These are phyloP conservation scores for Drosophila orena DNA, from an alignment of 1,140 invertebrate genomes.

Conservation along the genomic window DNA sequence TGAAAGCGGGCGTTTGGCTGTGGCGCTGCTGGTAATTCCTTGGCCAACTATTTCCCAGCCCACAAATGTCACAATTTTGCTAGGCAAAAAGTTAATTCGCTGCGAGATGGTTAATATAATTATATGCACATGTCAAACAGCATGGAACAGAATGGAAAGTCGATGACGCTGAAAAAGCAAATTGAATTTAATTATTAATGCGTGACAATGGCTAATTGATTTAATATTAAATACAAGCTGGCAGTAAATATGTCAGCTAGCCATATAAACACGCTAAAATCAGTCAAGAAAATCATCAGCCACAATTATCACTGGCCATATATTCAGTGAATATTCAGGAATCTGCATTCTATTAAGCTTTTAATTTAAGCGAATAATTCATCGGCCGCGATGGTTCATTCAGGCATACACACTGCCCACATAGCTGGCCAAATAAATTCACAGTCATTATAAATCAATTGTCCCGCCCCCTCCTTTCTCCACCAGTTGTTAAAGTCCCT, in stretches of 20 bases:
- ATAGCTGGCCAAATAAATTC: slow-evolving; percentile 31
- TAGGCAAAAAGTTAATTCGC: slow-evolving; percentile 11
- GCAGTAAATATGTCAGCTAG: slow-evolving; percentile 23
- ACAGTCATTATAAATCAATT: slow-evolving; percentile 64
- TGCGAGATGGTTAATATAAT: slow-evolving; percentile 15
- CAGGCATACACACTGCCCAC: slow-evolving; percentile 7
- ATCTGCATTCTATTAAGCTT: slow-evolving; percentile 16
- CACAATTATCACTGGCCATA: slow-evolving; percentile 17
- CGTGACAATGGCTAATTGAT: slow-evolving; percentile 45
- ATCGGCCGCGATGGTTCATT: slow-evolving; percentile 3
- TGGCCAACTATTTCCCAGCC: slow-evolving; percentile 24
- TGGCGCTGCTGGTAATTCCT: slow-evolving; percentile 43
- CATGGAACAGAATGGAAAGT: slow-evolving; percentile 10
- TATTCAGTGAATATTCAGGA: slow-evolving; percentile 30
- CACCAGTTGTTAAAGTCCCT: slow-evolving; percentile 15
- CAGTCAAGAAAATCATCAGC: slow-evolving; percentile 6
- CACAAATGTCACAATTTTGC: slow-evolving; percentile 14
- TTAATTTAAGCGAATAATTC: slow-evolving; percentile 28
- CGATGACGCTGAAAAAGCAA: slow-evolving; percentile 2
- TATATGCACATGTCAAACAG: slow-evolving; percentile 9
- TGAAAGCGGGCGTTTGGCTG: slow-evolving; percentile 72
- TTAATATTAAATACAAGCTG: slow-evolving; percentile 16
- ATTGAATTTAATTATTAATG: slow-evolving; percentile 27
- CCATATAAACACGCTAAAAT: background rate
- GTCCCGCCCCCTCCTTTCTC: too few species aligned